These are phyloP conservation scores for Actinia tenebrosa DNA, from an alignment of 64 coral and sea anemone species.

Conservation along the genomic window DNA sequence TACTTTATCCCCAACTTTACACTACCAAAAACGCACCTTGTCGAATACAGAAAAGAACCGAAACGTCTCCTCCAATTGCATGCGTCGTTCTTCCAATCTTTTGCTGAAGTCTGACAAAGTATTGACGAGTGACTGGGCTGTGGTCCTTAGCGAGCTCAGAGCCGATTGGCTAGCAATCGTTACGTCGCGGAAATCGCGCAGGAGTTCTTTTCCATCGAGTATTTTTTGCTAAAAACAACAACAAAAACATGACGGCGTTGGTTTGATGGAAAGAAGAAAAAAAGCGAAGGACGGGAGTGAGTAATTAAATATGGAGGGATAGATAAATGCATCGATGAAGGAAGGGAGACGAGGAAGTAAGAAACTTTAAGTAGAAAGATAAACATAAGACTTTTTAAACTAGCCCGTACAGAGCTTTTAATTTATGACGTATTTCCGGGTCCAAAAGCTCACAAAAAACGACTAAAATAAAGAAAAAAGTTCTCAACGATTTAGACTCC, in stretches of 20 bases:
- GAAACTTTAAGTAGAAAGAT: too few species aligned
- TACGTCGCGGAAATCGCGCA: conserved; percentile 40
- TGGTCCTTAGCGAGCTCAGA: conserved; percentile 33
- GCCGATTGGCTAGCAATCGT: conserved; percentile 25
- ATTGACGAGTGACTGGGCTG: conserved; percentile 17
- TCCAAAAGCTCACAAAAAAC: too few species aligned
- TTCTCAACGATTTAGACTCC: too few species aligned
- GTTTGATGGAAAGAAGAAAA: too few species aligned
- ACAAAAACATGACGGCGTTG: background rate
- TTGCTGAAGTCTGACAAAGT: conserved; percentile 62
- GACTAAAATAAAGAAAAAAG: too few species aligned
- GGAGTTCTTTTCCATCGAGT: conserved; percentile 53
- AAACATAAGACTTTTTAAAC: too few species aligned
- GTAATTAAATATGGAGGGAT: too few species aligned
- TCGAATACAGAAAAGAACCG: conserved; percentile 60
- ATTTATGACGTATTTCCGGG: too few species aligned
- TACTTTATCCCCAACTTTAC: background rate
- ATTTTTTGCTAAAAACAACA: conserved; percentile 44
- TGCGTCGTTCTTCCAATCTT: conserved; percentile 53
- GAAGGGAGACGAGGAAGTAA: too few species aligned
- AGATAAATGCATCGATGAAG: too few species aligned
- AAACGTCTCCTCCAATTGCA: conserved; percentile 42
- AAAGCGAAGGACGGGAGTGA: too few species aligned
- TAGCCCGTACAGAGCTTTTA: too few species aligned
- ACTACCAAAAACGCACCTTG: conserved; percentile 34